These are phyloP conservation scores for Scomberomorus guttatus DNA, from an alignment of 2,797 vertebrate genomes.

Conservation along the genomic window DNA sequence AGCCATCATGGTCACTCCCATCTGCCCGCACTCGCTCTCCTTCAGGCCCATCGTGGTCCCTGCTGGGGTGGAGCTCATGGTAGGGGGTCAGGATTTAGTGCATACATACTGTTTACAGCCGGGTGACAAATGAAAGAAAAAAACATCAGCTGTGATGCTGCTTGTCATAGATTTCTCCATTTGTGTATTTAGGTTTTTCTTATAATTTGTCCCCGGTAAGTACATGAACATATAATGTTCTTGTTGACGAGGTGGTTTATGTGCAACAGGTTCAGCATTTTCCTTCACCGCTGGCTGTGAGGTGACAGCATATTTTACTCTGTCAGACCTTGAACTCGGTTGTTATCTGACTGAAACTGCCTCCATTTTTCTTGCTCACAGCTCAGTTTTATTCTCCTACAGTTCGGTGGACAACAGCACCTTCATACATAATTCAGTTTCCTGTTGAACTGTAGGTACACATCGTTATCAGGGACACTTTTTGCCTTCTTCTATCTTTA, in stretches of 20 bases:
- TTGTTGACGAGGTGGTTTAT: background rate
- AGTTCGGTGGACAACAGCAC: too few relatives aligned
- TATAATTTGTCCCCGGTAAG: too few relatives aligned
- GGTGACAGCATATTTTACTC: background rate
- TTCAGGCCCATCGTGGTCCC: slow-evolving; percentile 91
- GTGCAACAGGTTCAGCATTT: background rate
- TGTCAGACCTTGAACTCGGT: background rate
- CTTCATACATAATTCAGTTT: background rate
- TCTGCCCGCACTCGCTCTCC: slow-evolving; percentile 90
- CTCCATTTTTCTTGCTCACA: background rate
- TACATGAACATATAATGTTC: too few relatives aligned
- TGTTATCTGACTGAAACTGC: background rate
- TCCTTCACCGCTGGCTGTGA: background rate
- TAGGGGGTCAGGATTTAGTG: slow-evolving; percentile 41
- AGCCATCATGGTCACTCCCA: slow-evolving; percentile 90
- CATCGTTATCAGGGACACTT: background rate
- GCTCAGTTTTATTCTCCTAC: too few relatives aligned
- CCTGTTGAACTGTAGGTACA: background rate
- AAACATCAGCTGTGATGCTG: background rate
- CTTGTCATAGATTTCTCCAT: too few relatives aligned
- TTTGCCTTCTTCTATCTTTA: background rate
- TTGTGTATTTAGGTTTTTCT: too few relatives aligned
- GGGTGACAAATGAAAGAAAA: too few relatives aligned
- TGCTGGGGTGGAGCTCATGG: slow-evolving; percentile 89
- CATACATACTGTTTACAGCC: background rate